phyloP scores from a whole-genome alignment of 2,113 vertebrate species.

The Salvelinus alpinus region DNA sequence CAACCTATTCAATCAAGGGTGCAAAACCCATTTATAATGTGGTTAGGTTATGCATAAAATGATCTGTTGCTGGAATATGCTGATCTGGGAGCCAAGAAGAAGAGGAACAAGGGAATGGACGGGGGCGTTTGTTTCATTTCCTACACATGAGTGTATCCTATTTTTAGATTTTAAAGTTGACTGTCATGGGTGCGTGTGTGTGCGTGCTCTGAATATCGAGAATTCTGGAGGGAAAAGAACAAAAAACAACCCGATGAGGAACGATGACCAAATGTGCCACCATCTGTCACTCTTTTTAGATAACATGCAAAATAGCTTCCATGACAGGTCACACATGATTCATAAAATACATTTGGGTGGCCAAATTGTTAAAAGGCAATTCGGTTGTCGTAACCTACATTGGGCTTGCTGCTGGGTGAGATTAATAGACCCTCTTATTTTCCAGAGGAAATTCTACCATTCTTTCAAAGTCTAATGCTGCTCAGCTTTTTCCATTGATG shows the following conservation, averaged over 20 bases:
- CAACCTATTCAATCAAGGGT: too few relatives aligned
- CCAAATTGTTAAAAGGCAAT: too few relatives aligned
- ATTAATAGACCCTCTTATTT: too few relatives aligned
- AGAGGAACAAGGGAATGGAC: not conserved
- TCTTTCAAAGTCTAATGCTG: too few relatives aligned
- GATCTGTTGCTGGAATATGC: too few relatives aligned
- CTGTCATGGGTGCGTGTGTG: too few relatives aligned
- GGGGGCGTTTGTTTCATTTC: not conserved
- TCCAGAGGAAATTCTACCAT: too few relatives aligned
- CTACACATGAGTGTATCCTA: not conserved
- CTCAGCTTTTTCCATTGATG: too few relatives aligned
- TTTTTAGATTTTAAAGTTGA: too few relatives aligned
- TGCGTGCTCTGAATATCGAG: not conserved
- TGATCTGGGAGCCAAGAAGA: not conserved
- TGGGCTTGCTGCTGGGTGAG: too few relatives aligned
- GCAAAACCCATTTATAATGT: too few relatives aligned
- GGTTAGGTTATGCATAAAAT: not conserved
- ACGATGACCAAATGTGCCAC: not conserved
- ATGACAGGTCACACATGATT: not conserved
- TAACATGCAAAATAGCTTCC: not conserved
- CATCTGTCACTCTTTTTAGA: not conserved
- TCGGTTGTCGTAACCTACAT: too few relatives aligned
- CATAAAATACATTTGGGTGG: not conserved
- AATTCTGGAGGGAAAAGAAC: conserved; percentile 1
- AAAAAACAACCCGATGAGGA: not conserved